Evolutionary conservation across 2,113 vertebrate species (phyloP).

Genomic region (Calidris pygmaea): DNA sequence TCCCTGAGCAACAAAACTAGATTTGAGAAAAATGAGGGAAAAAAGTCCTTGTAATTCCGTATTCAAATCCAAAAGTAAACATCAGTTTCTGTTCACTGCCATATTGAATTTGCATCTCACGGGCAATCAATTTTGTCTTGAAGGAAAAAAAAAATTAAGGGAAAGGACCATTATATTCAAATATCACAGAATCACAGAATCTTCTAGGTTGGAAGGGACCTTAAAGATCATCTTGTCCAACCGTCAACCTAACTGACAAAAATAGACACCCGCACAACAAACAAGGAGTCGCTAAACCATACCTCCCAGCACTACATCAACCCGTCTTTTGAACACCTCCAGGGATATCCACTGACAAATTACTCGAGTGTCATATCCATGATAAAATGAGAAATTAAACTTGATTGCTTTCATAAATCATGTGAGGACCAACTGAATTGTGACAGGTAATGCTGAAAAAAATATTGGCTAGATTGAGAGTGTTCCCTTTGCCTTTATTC

Average conservation of each 20-base stretch:
- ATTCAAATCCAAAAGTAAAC: neutral
- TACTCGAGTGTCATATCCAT: neutral
- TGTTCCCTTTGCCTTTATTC: neutral
- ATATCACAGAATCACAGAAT: no score
- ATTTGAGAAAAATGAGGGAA: neutral
- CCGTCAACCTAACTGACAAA: no score
- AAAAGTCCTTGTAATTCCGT: neutral
- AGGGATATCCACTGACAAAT: neutral
- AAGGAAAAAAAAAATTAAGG: neutral
- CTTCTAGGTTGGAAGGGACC: no score
- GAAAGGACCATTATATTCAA: neutral
- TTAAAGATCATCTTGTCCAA: no score
- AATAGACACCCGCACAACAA: no score
- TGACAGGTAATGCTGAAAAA: neutral
- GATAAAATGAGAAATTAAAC: neutral
- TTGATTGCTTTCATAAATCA: neutral
- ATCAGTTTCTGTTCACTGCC: neutral
- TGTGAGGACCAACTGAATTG: neutral
- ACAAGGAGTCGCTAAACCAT: no score
- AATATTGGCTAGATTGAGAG: neutral
- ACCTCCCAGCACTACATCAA: no score
- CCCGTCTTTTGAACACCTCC: no score
- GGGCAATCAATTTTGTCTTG: neutral
- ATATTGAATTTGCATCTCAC: neutral
- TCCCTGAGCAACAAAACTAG: neutral